These are phyloP conservation scores for Crocodylus rhombifer DNA, from an alignment of 2,797 vertebrate species.

Conservation along the genomic window DNA sequence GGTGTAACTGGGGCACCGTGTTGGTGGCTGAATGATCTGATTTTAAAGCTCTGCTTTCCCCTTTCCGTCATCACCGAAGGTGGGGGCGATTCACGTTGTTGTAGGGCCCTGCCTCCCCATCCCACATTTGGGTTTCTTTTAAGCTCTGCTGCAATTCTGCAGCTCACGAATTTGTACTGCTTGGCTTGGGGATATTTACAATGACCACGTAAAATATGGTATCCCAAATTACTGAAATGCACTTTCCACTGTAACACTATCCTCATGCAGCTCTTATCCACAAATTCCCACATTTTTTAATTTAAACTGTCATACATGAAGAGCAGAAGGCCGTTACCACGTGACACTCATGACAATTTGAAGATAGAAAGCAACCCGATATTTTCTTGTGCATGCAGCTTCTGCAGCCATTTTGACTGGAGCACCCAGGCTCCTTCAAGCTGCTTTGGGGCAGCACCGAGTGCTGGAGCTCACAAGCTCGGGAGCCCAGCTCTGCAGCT, in stretches of 20 bases:
- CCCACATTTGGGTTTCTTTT: slow-evolving; percentile 16
- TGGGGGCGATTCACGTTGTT: slow-evolving; percentile 34
- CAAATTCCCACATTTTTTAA: background rate
- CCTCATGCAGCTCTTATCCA: background rate
- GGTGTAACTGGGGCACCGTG: too few relatives aligned
- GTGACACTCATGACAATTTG: background rate
- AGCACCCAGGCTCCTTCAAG: too few relatives aligned
- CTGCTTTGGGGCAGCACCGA: too few relatives aligned
- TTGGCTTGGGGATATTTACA: background rate
- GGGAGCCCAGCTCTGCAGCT: too few relatives aligned
- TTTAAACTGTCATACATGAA: background rate
- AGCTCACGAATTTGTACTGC: background rate
- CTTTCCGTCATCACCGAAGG: slow-evolving; percentile 1
- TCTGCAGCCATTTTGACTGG: too few relatives aligned
- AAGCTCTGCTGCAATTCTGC: slow-evolving; percentile 33
- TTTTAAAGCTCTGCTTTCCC: background rate
- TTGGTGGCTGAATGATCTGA: too few relatives aligned
- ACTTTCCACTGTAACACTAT: background rate
- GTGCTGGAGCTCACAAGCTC: too few relatives aligned
- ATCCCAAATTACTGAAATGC: background rate
- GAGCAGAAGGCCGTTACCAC: background rate
- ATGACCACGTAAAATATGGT: accelerated
- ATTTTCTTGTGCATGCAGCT: too few relatives aligned
- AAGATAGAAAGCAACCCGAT: background rate
- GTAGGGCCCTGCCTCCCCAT: slow-evolving; percentile 1